Conservation (phyloP, 2,797 vertebrate genomes). For the Acipenser ruthenus region DNA sequence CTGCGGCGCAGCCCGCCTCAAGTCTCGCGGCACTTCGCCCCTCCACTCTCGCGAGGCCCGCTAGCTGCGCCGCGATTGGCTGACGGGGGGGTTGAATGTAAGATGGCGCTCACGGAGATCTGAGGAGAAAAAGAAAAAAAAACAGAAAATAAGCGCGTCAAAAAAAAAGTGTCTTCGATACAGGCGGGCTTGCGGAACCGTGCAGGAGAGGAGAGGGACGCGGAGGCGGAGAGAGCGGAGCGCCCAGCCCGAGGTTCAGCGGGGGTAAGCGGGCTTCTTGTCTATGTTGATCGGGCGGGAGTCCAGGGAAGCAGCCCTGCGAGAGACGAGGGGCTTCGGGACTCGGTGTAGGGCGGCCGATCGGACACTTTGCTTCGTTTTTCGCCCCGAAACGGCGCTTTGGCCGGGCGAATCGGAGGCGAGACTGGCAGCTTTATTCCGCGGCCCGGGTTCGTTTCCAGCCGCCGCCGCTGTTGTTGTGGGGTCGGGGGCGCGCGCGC, state of each 20-base stretch:
- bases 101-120: conserved; percentile 89
- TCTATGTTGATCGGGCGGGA: not conserved
- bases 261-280: conserved; percentile 25
- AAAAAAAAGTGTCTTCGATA: conserved; percentile 4
- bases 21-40: conserved; percentile 51
- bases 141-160: conserved; percentile 31
- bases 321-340: not conserved
- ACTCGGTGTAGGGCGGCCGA: too few species aligned
- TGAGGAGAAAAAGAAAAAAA: conserved; percentile 62
- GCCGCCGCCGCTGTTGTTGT: too few species aligned
- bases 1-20: not conserved
- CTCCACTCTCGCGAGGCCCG: conserved; percentile 52
- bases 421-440: too few species aligned
- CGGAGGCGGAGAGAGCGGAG: conserved; percentile 10
- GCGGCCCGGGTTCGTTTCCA: too few species aligned
- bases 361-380: too few species aligned
- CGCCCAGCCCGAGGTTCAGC: conserved; percentile 38
- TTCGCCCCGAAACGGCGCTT: too few species aligned
- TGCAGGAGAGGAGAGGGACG: not conserved
- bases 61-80: conserved; percentile 61
- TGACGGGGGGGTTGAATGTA: conserved; percentile 65
- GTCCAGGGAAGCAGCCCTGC: not conserved
- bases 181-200: too few species aligned
- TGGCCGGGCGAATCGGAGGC: too few species aligned
- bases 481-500: not conserved